Evolutionary conservation across 1,140 invertebrate species (phyloP).

Genomic region (Lordiphosa stackelbergi): DNA sequence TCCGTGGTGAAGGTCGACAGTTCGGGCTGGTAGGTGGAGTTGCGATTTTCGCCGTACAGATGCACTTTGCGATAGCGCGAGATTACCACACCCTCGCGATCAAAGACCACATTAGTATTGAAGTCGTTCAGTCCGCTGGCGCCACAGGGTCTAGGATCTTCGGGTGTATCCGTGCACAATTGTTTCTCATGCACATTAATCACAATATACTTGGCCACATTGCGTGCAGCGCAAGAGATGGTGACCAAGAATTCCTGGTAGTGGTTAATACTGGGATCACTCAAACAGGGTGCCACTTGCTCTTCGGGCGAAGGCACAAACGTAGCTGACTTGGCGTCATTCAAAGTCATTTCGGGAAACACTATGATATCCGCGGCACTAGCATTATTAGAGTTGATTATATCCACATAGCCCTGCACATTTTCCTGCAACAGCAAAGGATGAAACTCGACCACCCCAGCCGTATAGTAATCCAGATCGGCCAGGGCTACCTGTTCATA

Average conservation of each 20-base stretch:
- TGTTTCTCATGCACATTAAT: constrained; percentile 85
- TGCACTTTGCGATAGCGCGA: constrained; percentile 87
- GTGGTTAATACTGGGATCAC: constrained; percentile 8
- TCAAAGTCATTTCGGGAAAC: constrained; percentile 85
- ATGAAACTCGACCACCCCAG: constrained; percentile 79
- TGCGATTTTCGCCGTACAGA: constrained; percentile 78
- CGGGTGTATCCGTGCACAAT: constrained; percentile 77
- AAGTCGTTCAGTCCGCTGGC: constrained; percentile 78
- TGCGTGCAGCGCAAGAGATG: constrained; percentile 59
- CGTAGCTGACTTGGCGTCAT: constrained; percentile 27
- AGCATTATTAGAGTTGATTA: constrained; percentile 48
- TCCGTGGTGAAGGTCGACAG: constrained; percentile 84
- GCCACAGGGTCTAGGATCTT: constrained; percentile 63
- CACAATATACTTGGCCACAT: constrained; percentile 80
- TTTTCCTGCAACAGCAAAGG: constrained; percentile 28
- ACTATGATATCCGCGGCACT: constrained; percentile 85
- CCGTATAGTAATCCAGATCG: constrained; percentile 77
- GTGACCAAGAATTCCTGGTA: constrained; percentile 45
- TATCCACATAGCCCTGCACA: constrained; percentile 48
- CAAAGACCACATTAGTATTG: constrained; percentile 87
- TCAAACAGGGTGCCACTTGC: constrained; percentile 37
- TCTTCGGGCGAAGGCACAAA: constrained; percentile 49
- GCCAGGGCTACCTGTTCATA: constrained; percentile 73
- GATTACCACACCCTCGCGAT: constrained; percentile 79
- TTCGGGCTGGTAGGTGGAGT: constrained; percentile 71